Evolutionary conservation across 2,888 invertebrate genomes (phyloP).

Genomic region (Pyrrhosoma nymphula): DNA sequence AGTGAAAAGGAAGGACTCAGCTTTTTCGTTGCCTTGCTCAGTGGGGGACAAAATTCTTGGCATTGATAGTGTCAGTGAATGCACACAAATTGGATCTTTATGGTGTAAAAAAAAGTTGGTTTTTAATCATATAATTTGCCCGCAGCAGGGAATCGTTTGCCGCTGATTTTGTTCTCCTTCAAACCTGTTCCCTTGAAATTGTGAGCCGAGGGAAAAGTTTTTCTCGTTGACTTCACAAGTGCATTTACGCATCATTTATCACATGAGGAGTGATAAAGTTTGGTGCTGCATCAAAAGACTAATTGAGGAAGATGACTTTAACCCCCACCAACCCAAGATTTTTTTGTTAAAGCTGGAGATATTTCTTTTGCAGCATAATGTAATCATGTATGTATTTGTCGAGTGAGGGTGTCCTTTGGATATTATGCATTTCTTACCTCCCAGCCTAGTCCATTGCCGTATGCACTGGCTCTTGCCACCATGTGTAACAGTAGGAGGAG

Average conservation of each 20-base stretch:
- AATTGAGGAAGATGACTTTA: neutral
- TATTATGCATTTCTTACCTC: constrained; percentile 39
- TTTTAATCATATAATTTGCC: neutral
- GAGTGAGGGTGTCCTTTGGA: constrained; percentile 23
- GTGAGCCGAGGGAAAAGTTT: neutral
- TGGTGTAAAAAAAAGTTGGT: constrained; percentile 21
- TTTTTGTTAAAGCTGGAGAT: neutral
- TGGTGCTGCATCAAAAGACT: neutral
- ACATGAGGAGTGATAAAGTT: neutral
- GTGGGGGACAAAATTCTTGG: neutral
- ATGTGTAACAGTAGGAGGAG: neutral
- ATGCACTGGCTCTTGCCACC: constrained; percentile 58
- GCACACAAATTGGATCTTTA: constrained; percentile 17
- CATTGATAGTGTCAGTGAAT: constrained; percentile 27
- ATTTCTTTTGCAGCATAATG: neutral
- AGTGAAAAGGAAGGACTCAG: constrained; percentile 16
- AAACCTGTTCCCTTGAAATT: neutral
- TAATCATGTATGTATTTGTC: neutral
- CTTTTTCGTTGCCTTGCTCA: constrained; percentile 34
- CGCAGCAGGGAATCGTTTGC: neutral
- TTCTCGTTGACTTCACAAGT: neutral
- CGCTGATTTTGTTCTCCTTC: neutral
- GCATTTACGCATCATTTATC: neutral
- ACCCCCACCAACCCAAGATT: neutral
- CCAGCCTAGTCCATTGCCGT: constrained; percentile 61